Evolutionary conservation across 2,797 vertebrate genomes (phyloP).

Genomic region (Scomberomorus guttatus): DNA sequence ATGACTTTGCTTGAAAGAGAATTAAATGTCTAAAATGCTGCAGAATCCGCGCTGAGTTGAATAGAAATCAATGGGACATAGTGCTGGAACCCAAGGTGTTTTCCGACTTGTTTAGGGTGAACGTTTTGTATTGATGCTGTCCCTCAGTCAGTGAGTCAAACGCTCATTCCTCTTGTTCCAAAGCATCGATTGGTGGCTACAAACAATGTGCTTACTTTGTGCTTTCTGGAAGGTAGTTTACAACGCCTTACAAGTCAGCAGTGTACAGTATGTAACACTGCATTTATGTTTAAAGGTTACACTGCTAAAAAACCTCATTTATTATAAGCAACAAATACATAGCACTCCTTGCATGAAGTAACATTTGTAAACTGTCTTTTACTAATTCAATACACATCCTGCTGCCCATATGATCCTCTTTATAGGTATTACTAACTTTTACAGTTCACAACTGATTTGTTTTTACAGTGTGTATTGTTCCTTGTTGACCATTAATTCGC

Average conservation of each 20-base stretch:
- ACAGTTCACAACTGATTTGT: slow-evolving; percentile 28
- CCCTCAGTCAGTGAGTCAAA: slow-evolving; percentile 75
- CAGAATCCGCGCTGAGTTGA: slow-evolving; percentile 76
- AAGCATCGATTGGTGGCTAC: slow-evolving; percentile 74
- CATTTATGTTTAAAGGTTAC: slow-evolving; percentile 44
- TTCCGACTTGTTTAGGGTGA: slow-evolving; percentile 80
- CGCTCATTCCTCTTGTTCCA: slow-evolving; percentile 77
- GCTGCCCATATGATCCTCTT: background rate
- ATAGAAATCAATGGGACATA: slow-evolving; percentile 82
- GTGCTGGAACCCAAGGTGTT: slow-evolving; percentile 81
- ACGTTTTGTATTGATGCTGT: slow-evolving; percentile 78
- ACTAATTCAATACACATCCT: background rate
- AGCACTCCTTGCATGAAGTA: background rate
- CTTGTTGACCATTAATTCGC: slow-evolving; percentile 6
- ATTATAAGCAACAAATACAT: background rate
- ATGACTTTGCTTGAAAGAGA: slow-evolving; percentile 84
- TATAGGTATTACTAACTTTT: background rate
- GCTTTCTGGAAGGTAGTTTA: slow-evolving; percentile 67
- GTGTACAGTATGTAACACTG: slow-evolving; percentile 18
- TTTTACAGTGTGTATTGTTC: slow-evolving; percentile 23
- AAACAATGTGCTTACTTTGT: slow-evolving; percentile 77
- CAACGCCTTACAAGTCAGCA: slow-evolving; percentile 44
- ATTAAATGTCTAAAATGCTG: slow-evolving; percentile 83
- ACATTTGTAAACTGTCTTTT: background rate
- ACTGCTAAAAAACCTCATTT: slow-evolving; percentile 5